Conservation (phyloP, 2,888 invertebrate genomes). For the Mycalesis mineus region DNA sequence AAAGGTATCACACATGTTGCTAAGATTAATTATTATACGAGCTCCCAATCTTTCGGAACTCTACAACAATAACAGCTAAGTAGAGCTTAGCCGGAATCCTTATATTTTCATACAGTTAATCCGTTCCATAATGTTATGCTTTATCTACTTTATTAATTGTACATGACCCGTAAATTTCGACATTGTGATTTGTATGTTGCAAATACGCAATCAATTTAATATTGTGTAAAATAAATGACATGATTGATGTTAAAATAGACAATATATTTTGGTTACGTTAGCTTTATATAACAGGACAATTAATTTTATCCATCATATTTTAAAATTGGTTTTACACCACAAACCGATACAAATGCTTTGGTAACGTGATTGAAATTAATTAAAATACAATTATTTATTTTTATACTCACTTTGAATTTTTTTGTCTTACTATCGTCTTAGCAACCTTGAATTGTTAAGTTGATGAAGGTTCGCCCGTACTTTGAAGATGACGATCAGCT, state of each 20-base stretch:
- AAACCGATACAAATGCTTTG: constrained; percentile 10
- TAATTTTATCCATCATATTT: constrained; percentile 6
- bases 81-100: background rate
- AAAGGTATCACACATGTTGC: background rate
- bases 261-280: background rate
- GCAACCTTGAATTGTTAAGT: too few relatives aligned
- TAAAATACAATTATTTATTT: too few relatives aligned
- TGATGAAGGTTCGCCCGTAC: too few relatives aligned
- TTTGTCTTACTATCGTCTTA: too few relatives aligned
- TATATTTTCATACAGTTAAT: background rate
- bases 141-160: too few relatives aligned
- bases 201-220: too few relatives aligned
- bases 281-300: background rate
- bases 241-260: background rate
- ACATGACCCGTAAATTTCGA: too few relatives aligned
- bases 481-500: too few relatives aligned
- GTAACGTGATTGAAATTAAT: background rate
- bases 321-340: constrained; percentile 4
- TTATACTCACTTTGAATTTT: too few relatives aligned
- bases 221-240: too few relatives aligned
- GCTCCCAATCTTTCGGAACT: background rate
- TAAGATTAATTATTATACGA: background rate
- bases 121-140: background rate
- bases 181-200: too few relatives aligned
- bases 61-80: background rate